phyloP scores from a whole-genome alignment of 2,797 vertebrate genomes.

The Carduelis carduelis region DNA sequence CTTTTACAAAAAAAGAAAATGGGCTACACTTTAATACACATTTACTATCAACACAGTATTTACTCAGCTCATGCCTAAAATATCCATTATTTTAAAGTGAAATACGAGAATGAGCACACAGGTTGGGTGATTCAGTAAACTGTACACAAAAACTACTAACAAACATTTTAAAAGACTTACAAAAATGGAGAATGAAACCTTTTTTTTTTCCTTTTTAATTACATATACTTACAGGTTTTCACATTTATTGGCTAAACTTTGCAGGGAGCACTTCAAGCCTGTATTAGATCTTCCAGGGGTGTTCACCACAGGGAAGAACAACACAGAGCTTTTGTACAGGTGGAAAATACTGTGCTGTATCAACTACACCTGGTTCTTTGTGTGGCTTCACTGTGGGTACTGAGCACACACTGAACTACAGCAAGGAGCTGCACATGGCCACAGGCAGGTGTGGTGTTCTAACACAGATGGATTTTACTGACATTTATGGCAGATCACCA shows the following conservation, averaged over 20 bases:
- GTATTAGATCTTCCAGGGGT: not conserved
- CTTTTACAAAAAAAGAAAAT: not conserved
- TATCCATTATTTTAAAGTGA: conserved; percentile 57
- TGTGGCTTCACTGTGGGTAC: not conserved
- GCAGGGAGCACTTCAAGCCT: conserved; percentile 9
- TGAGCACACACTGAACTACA: not conserved
- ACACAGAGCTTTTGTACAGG: not conserved
- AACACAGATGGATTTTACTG: not conserved
- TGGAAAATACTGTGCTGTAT: not conserved
- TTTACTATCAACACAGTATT: conserved; percentile 60
- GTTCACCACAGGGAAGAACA: not conserved
- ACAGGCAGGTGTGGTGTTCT: not conserved
- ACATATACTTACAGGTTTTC: conserved; percentile 70
- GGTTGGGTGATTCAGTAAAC: conserved; percentile 28
- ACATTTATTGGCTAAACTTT: conserved; percentile 58
- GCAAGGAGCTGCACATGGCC: not conserved
- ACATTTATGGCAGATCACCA: not conserved
- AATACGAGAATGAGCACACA: conserved; percentile 32
- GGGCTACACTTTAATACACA: conserved; percentile 48
- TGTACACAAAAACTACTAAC: conserved; percentile 67
- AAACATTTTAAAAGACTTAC: conserved; percentile 66
- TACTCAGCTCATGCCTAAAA: conserved; percentile 63
- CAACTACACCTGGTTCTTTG: not conserved
- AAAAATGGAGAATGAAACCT: conserved; percentile 62
- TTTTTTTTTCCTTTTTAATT: conserved; percentile 43